Conservation (phyloP, 2,113 vertebrate genomes). For the Thalassarche chlororhynchos region DNA sequence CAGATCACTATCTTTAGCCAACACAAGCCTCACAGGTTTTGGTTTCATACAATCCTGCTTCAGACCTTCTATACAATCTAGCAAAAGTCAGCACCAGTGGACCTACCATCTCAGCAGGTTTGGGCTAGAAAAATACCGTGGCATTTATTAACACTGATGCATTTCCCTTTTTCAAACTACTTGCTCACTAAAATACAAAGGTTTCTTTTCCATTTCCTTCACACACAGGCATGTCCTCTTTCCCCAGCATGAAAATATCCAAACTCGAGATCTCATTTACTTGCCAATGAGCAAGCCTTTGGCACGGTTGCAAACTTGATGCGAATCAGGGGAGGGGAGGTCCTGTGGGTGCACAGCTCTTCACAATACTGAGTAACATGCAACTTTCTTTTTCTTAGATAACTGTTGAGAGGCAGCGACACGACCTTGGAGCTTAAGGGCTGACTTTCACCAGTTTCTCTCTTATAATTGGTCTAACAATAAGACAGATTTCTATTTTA, state of each 20-base stretch:
- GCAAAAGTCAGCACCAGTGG: neutral
- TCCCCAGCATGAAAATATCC: neutral
- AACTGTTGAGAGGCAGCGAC: neutral
- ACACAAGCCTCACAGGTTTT: neutral
- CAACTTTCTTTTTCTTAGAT: neutral
- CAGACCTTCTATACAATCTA: neutral
- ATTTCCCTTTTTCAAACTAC: neutral
- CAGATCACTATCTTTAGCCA: neutral
- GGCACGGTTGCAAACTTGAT: neutral
- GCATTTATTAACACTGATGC: neutral
- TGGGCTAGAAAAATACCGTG: neutral
- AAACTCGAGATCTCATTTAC: neutral
- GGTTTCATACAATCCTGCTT: neutral
- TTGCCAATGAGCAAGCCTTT: conserved; percentile 23
- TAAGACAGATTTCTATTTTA: conserved; percentile 2
- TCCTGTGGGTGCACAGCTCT: neutral
- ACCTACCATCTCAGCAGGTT: neutral
- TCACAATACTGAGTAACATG: neutral
- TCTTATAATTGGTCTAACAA: neutral
- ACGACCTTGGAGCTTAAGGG: neutral
- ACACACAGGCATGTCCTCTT: neutral
- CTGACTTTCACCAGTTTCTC: neutral
- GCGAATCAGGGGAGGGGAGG: neutral
- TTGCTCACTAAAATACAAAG: neutral
- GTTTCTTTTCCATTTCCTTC: neutral